phyloP scores from a whole-genome alignment of 2,888 invertebrate species.

The Euzetes globulus region DNA sequence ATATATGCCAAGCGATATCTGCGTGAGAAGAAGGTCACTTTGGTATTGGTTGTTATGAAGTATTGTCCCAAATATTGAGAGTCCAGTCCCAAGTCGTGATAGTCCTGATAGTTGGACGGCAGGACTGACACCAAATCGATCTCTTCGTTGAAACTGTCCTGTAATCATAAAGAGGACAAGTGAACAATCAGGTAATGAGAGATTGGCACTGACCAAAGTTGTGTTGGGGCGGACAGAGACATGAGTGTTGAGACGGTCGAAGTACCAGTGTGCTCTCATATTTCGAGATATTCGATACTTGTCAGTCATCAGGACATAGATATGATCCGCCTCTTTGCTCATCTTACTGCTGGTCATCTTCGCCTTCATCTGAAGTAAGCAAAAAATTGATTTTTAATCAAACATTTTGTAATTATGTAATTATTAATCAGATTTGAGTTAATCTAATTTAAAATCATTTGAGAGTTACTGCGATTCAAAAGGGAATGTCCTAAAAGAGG shows the following conservation, averaged over 20 bases:
- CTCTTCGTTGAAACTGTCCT: constrained; percentile 53
- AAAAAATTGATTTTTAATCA: no score
- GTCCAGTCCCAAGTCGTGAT: neutral
- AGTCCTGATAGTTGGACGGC: constrained; percentile 45
- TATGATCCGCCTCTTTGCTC: constrained; percentile 56
- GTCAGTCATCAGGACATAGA: constrained; percentile 62
- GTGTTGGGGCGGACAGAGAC: constrained; percentile 52
- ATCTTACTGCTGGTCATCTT: constrained; percentile 49
- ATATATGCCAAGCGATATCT: constrained; percentile 65
- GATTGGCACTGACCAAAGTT: constrained; percentile 38
- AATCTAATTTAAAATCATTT: neutral
- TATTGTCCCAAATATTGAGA: constrained; percentile 26
- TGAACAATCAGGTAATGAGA: no score
- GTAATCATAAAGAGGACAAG: constrained; percentile 26
- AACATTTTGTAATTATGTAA: neutral
- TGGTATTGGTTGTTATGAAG: constrained; percentile 51
- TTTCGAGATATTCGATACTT: constrained; percentile 65
- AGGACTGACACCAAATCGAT: constrained; percentile 59
- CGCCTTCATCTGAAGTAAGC: neutral
- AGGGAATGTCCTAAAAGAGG: neutral
- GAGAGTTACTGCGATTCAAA: neutral
- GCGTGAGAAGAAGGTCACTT: constrained; percentile 61
- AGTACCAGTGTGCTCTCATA: constrained; percentile 65
- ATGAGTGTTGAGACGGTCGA: constrained; percentile 59
- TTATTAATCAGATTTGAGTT: neutral